A percentile compares a stretch with the other conserved stretches of the same genome.
phyloP scores from a whole-genome alignment of 2,113 vertebrate genomes.

The Nothocercus julius region DNA sequence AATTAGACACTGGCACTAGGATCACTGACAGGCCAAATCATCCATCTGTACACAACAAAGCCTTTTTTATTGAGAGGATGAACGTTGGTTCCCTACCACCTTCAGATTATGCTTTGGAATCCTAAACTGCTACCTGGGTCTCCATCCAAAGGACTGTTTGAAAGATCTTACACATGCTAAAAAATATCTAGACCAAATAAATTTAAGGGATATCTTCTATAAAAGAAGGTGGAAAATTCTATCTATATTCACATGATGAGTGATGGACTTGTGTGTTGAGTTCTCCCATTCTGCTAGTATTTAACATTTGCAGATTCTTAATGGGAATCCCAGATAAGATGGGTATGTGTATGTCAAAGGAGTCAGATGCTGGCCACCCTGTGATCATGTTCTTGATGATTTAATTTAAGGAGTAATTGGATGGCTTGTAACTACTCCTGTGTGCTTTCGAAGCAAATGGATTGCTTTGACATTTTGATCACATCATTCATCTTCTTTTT shows the following conservation, averaged over 20 bases:
- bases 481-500: not conserved
- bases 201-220: not conserved
- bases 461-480: not conserved
- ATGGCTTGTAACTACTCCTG: not conserved
- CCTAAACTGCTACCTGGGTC: not conserved
- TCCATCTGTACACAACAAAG: not conserved
- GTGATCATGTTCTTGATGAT: not conserved
- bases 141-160: not conserved
- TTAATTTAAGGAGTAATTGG: not conserved
- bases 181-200: constrained; percentile 19
- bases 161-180: not conserved
- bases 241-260: not conserved
- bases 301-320: constrained; percentile 19
- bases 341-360: not conserved
- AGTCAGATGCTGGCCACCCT: not conserved
- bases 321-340: not conserved
- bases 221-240: not conserved
- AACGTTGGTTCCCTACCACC: not conserved
- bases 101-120: not conserved
- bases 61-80: not conserved
- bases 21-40: not conserved
- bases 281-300: not conserved
- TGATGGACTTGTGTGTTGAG: constrained; percentile 4
- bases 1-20: not conserved
- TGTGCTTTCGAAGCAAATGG: not conserved